Evolutionary conservation across 2,888 invertebrate species (phyloP).

Genomic region (Nemapogon koenigi): DNA sequence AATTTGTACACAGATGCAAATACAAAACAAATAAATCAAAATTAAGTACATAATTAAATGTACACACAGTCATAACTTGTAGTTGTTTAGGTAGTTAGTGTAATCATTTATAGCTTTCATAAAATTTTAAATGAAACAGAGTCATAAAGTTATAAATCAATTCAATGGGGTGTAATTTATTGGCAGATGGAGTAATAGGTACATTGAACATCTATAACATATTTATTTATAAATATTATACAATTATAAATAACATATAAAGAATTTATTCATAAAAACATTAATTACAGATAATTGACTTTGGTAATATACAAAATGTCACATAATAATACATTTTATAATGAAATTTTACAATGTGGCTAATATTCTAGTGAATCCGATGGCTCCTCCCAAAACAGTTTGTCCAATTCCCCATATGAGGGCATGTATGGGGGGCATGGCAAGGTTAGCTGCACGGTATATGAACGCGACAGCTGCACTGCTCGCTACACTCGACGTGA

Average conservation of each 20-base stretch:
- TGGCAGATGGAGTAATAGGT: no score
- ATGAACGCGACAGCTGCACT: slow-evolving; percentile 95
- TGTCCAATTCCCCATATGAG: slow-evolving; percentile 95
- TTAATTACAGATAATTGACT: slow-evolving; percentile 2
- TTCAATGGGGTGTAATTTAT: no score
- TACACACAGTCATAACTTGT: no score
- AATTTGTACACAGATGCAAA: no score
- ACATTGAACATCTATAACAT: not conserved
- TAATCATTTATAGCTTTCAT: no score
- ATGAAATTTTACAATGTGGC: slow-evolving; percentile 78
- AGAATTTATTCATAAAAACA: not conserved
- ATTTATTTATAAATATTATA: no score
- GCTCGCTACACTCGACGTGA: slow-evolving; percentile 86
- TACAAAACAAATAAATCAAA: no score
- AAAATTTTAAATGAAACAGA: no score
- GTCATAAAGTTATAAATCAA: no score
- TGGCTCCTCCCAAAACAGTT: slow-evolving; percentile 85
- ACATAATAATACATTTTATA: not conserved
- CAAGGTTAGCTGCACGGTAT: slow-evolving; percentile 86
- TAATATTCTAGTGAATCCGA: slow-evolving; percentile 91
- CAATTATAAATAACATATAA: no score
- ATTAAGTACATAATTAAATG: no score
- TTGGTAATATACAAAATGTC: not conserved
- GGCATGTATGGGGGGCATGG: slow-evolving; percentile 91
- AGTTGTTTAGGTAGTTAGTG: no score